Base-by-base conservation (phyloP, 2,888 invertebrate species). In the Acrocera orbiculus region DNA sequence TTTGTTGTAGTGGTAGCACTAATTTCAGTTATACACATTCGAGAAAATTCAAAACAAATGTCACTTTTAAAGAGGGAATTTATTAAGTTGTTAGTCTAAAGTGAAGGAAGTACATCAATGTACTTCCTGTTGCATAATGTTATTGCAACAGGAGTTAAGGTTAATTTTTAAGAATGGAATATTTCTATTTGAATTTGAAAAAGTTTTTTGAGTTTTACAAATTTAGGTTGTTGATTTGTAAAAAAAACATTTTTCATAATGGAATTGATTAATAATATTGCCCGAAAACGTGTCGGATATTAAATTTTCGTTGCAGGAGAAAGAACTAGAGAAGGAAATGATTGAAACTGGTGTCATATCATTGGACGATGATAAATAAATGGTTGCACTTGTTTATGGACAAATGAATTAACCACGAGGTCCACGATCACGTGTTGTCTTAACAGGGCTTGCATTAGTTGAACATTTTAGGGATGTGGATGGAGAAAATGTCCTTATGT, bases 391-490 rank as follows among this genome's bases (percentile, higher is more conserved):
- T 34, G 89, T 90, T 43, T 92, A 90, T 51, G 90, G 90, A 36
- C 90, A 90, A 64, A 90, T 90, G 90, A 90, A 92, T 57, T 90
- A 92, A 62, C 90, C 92, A 35, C 92, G 90, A 40, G 90, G 90
- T 48, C 89, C 90, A 36, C 78, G 90, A 60, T 87, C 89, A 48
- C 79, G 90, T 61, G 90, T 92, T 36, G 89, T 87, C 39, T 65
- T 92, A 44, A 87, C 89, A 48, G 90, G 90, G 45, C 65, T 92
- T 42, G 89, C 89, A 19, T 83, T 90, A 24, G 90, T 90, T 16
- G 90, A 90, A 56, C 85, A 89, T 57, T 90, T 90, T 81, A 77
- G 90, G 60, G 90, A 92, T 52, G 70, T 77, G 52, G 87, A 90
- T 60, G 90, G 90, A 49, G 89, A 92, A 56, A 85, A 92, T 63